phyloP scores from a whole-genome alignment of 2,888 invertebrate species.

The Drosophila gaucha region DNA sequence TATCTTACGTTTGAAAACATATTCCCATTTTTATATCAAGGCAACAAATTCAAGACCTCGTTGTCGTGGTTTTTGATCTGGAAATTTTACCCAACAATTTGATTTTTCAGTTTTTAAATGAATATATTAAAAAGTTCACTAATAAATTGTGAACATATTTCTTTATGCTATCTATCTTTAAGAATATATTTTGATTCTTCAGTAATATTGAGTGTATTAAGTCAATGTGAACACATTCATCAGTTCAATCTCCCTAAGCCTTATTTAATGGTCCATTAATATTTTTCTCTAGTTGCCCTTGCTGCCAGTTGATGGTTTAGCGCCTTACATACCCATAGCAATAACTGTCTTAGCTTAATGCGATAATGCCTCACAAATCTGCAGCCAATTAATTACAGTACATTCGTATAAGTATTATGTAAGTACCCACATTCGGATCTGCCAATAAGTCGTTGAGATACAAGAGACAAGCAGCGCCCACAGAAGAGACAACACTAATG shows the following conservation, averaged over 20 bases:
- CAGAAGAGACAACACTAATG: constrained; percentile 70
- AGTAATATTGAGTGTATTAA: no score
- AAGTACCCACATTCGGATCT: constrained; percentile 56
- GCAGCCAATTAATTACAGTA: constrained; percentile 65
- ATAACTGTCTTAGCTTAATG: constrained; percentile 47
- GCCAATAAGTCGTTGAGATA: constrained; percentile 69
- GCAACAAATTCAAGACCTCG: no score
- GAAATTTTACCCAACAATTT: no score
- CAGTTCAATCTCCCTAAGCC: constrained; percentile 24
- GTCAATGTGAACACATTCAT: constrained; percentile 30
- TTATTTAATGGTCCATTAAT: constrained; percentile 12
- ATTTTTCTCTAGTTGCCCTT: constrained; percentile 6
- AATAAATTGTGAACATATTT: constrained; percentile 3
- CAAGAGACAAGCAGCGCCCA: constrained; percentile 58
- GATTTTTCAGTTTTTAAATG: no score
- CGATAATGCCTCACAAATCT: constrained; percentile 67
- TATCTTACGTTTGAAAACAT: no score
- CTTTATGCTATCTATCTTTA: no score
- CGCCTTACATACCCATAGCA: constrained; percentile 17
- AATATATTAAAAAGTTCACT: no score
- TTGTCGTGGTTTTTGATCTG: no score
- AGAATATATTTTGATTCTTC: no score
- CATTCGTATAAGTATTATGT: constrained; percentile 24
- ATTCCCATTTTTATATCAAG: no score
- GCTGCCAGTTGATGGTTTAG: constrained; percentile 12